A percentile compares a stretch with the other conserved stretches of the same genome.
phyloP scores from a whole-genome alignment of 2,888 invertebrate genomes.

The Venusia cambrica region DNA sequence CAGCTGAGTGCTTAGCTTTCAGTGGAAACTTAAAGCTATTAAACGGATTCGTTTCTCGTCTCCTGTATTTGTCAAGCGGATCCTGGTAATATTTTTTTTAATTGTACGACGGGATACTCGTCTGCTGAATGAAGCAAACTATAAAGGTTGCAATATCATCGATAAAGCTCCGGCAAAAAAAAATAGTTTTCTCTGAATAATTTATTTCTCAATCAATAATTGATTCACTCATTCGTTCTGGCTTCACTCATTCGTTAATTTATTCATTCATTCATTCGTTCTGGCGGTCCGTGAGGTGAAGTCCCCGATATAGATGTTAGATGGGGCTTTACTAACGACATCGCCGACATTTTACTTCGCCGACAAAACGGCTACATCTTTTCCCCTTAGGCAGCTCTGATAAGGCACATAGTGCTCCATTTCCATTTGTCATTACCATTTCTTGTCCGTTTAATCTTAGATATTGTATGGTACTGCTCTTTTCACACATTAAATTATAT shows the following conservation, averaged over 20 bases:
- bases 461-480: constrained; percentile 16
- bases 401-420: constrained; percentile 55
- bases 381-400: constrained; percentile 51
- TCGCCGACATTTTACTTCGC: constrained; percentile 53
- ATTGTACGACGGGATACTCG: too few species aligned
- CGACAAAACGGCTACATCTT: constrained; percentile 55
- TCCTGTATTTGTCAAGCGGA: neutral
- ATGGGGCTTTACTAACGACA: constrained; percentile 58
- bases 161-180: constrained; percentile 44
- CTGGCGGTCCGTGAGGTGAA: constrained; percentile 39
- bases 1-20: neutral
- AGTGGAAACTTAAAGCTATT: neutral
- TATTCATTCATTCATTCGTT: too few species aligned
- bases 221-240: too few species aligned
- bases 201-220: too few species aligned
- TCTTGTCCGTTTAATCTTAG: constrained; percentile 38
- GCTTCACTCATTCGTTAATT: too few species aligned
- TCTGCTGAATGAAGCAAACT: constrained; percentile 22
- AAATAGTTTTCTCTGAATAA: constrained; percentile 55
- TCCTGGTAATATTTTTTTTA: too few species aligned
- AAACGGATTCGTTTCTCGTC: neutral
- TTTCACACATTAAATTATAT: constrained; percentile 4
- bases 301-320: constrained; percentile 48
- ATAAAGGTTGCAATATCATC: constrained; percentile 40
- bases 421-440: constrained; percentile 67